Conservation (phyloP, 2,888 invertebrate genomes). For the Muschampia plurimacula region DNA sequence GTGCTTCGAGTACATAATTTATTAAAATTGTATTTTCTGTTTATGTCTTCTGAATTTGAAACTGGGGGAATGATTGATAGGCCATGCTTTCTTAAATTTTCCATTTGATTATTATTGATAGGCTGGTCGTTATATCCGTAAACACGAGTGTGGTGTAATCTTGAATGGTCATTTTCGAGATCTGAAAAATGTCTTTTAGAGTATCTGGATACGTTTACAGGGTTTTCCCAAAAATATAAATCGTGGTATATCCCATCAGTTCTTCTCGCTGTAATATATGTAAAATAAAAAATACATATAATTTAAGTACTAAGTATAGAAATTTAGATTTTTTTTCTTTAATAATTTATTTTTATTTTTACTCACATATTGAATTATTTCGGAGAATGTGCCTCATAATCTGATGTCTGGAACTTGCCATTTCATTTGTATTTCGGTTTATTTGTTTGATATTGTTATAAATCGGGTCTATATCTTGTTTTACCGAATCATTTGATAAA, state of each 20-base stretch:
- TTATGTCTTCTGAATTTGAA: slow-evolving; percentile 47
- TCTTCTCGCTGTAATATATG: slow-evolving; percentile 55
- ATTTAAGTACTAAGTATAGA: too few relatives aligned
- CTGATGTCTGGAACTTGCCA: slow-evolving; percentile 28
- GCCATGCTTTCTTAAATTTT: slow-evolving; percentile 55
- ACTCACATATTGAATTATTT: slow-evolving; percentile 21
- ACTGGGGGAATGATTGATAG: slow-evolving; percentile 43
- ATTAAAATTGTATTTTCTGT: slow-evolving; percentile 52
- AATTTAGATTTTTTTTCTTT: too few relatives aligned
- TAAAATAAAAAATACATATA: not conserved
- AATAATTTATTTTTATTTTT: not conserved
- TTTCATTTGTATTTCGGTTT: slow-evolving; percentile 44
- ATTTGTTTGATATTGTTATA: slow-evolving; percentile 57
- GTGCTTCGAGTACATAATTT: slow-evolving; percentile 59
- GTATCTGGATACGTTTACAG: slow-evolving; percentile 51
- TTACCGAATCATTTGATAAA: slow-evolving; percentile 62
- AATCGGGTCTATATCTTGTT: slow-evolving; percentile 65
- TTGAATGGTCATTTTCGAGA: slow-evolving; percentile 63
- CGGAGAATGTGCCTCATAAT: slow-evolving; percentile 43
- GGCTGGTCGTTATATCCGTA: slow-evolving; percentile 39
- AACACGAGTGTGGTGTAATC: slow-evolving; percentile 59
- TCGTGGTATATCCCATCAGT: slow-evolving; percentile 47
- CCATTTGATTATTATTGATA: slow-evolving; percentile 39
- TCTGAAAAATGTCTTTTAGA: slow-evolving; percentile 52
- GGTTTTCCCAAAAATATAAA: slow-evolving; percentile 50